Evolutionary conservation across 2,797 vertebrate genomes (phyloP).

Genomic region (Amblyopsis hoosieri): DNA sequence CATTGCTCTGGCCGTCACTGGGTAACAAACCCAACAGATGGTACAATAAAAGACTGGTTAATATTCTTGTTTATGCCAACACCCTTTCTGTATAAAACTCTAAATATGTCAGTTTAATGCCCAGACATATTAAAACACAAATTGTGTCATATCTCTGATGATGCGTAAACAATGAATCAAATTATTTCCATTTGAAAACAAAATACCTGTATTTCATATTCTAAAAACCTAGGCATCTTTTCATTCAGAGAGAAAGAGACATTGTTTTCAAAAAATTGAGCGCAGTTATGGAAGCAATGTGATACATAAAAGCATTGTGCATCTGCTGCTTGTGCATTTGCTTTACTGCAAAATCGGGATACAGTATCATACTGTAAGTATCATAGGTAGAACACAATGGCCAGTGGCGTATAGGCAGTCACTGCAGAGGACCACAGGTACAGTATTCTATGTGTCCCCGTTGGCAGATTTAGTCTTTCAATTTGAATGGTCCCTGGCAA

Average conservation of each 20-base stretch:
- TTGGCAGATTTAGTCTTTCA: conserved; percentile 13
- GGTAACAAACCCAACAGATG: conserved; percentile 71
- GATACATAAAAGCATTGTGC: not conserved
- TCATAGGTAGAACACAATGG: not conserved
- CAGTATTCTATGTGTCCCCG: not conserved
- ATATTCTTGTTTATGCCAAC: conserved; percentile 46
- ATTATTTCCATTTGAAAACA: conserved; percentile 2
- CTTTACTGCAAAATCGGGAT: not conserved
- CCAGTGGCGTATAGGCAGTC: too few relatives aligned
- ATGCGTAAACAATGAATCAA: conserved; percentile 3
- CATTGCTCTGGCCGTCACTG: conserved; percentile 43
- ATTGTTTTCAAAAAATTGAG: not conserved
- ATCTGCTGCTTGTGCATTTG: not conserved
- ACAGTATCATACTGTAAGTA: not conserved
- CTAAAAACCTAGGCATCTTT: not conserved
- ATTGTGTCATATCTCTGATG: conserved; percentile 4
- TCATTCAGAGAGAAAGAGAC: not conserved
- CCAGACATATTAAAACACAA: conserved; percentile 33
- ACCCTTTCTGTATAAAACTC: conserved; percentile 39
- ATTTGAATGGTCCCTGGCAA: conserved; percentile 7
- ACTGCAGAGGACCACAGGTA: not conserved
- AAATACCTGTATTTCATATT: conserved; percentile 5
- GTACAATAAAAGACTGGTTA: conserved; percentile 64
- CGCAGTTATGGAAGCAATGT: not conserved
- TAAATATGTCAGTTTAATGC: conserved; percentile 52